These are phyloP conservation scores for Promerops cafer DNA, from an alignment of 2,113 vertebrate genomes.

Conservation along the genomic window DNA sequence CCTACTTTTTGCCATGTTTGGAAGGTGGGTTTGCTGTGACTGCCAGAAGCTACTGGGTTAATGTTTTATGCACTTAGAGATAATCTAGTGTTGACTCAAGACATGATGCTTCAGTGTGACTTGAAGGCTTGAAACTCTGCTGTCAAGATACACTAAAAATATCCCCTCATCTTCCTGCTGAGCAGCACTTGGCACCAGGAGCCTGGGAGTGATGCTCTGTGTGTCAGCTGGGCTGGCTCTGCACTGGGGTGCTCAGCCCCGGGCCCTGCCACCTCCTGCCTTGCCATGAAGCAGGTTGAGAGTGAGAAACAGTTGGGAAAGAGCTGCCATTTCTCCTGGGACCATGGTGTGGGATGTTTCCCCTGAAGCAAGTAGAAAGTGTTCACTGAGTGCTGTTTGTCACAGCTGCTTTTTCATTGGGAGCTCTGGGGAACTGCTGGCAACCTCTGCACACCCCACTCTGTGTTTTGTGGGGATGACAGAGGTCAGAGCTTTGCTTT, in stretches of 20 bases:
- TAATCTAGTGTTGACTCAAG: slow-evolving; percentile 7
- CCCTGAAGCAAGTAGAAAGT: accelerated
- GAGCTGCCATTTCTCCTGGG: background rate
- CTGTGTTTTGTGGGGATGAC: background rate
- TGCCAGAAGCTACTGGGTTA: background rate
- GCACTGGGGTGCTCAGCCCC: background rate
- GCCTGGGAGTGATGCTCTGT: background rate
- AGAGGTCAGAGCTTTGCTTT: background rate
- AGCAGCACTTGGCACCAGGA: background rate
- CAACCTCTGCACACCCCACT: background rate
- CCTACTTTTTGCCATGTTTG: background rate
- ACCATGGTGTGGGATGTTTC: background rate
- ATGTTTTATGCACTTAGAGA: background rate
- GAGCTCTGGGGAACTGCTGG: background rate
- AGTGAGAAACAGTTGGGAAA: background rate
- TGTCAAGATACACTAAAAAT: slow-evolving; percentile 45
- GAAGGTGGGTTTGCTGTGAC: background rate
- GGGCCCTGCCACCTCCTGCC: background rate
- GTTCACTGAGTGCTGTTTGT: background rate
- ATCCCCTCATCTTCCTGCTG: background rate
- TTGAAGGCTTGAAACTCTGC: slow-evolving; percentile 9
- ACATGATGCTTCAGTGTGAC: background rate
- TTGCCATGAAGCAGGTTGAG: background rate
- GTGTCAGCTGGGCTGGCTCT: background rate
- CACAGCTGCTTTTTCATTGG: background rate